Base-by-base conservation (phyloP, 2,888 invertebrate genomes). In the Chrysolina haemoptera region DNA sequence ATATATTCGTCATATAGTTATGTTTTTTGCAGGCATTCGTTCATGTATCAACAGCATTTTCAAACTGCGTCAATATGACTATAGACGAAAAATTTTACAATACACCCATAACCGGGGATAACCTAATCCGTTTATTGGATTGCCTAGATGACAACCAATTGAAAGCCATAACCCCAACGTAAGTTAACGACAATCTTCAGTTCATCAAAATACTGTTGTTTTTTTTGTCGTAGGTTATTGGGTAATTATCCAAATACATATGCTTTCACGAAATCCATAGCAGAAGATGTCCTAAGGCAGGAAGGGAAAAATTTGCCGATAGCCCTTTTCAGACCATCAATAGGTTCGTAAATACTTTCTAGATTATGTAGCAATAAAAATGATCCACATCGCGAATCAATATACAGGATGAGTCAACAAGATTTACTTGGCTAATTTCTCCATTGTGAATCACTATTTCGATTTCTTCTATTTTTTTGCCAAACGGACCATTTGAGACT, bases 211-310 rank as follows among this genome's bases (percentile, higher is more conserved):
- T 11, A 35, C n/a, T n/a, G n/a, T n/a, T n/a, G 46, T 55, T 50
- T 9, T 22, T 20, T 40, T 68, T 70, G 65, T 16, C 80, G 63
- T 66, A 82, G 83, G n/a, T 68, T 84, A 27, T 64, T 82, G 27
- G 80, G 79, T 68, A 75, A 83, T 77, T 83, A 77, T 76, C 86
- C 86, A 10, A 97, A 98, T 84, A 96, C 96, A 0, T 98, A 97
- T 85, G 94, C 96, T 2, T 94, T 93, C 85, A 97, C 97, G 0
- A 98, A 98, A 88, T 95, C 95, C 0, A 88, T 97, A 0, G 96
- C 96, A 0, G 98, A 98, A 84, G 91, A 93, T 73, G 89, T 94
- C 0, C 89, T 97, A 0, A 88, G 91, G 71, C 90, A 89, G 50
- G 91, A 93, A 82, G 93, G 92, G 0, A 90, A 88, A 62, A 90